Conservation (phyloP, 1,140 invertebrate genomes). For the Belonocnema kinseyi region DNA sequence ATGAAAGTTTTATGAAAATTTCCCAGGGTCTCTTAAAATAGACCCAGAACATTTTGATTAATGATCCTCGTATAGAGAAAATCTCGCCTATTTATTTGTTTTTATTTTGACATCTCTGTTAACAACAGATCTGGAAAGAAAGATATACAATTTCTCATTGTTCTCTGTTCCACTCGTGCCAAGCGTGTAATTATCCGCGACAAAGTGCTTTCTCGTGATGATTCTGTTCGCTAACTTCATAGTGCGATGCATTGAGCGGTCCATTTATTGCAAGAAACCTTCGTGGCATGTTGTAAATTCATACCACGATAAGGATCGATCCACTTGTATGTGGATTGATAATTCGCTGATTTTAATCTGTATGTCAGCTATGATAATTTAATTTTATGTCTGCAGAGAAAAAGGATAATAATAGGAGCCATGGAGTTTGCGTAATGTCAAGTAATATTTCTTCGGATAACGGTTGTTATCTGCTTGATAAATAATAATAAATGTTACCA, state of each 20-base stretch:
- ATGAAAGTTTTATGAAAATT: background rate
- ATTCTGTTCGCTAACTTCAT: background rate
- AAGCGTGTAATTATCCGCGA: constrained; percentile 25
- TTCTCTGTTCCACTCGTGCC: constrained; percentile 5
- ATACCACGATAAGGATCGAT: background rate
- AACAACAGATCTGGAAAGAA: background rate
- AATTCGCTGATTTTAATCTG: background rate
- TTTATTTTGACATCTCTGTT: background rate
- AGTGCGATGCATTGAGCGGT: background rate
- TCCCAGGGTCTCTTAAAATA: background rate
- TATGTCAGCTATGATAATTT: background rate
- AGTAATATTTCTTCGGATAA: no score
- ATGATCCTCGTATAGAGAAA: no score
- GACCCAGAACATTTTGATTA: no score
- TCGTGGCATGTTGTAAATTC: background rate
- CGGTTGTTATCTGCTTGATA: no score
- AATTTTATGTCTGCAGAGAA: background rate
- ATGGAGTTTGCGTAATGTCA: no score
- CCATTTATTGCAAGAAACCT: constrained; percentile 12
- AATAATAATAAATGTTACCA: no score
- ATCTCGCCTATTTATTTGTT: background rate
- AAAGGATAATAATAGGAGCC: background rate
- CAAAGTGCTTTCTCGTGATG: constrained; percentile 23
- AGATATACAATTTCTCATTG: constrained; percentile 26
- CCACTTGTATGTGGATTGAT: constrained; percentile 12